These are phyloP conservation scores for Flexamia atlantica DNA, from an alignment of 2,888 invertebrate genomes.

Conservation along the genomic window DNA sequence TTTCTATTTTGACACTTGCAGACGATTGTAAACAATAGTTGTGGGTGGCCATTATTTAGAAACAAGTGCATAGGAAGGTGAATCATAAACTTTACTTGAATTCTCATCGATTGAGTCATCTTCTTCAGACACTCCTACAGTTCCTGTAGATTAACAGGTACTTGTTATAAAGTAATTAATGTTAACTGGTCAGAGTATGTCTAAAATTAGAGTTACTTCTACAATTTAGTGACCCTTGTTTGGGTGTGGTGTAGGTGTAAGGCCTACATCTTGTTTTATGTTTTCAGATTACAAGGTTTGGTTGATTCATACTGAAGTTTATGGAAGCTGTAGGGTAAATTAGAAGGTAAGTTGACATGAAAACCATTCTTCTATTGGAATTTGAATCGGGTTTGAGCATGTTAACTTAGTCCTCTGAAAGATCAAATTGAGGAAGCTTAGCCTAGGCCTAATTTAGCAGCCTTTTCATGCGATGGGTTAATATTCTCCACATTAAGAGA, in stretches of 20 bases:
- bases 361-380: no score
- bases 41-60: constrained; percentile 50
- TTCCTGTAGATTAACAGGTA: constrained; percentile 45
- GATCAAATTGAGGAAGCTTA: no score
- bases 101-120: constrained; percentile 7
- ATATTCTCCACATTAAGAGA: no score
- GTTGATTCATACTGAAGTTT: no score
- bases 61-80: constrained; percentile 49
- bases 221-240: not conserved
- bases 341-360: no score
- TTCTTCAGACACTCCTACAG: constrained; percentile 4
- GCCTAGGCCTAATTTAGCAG: no score
- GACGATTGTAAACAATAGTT: constrained; percentile 58
- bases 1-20: constrained; percentile 49
- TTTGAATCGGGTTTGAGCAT: no score
- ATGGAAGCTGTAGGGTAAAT: no score
- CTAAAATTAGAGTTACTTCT: not conserved
- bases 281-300: no score
- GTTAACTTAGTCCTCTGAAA: no score
- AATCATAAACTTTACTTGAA: constrained; percentile 23
- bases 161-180: not conserved
- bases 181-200: not conserved
- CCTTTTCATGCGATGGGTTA: no score
- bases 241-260: not conserved
- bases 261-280: no score